Evolutionary conservation across 2,888 invertebrate genomes (phyloP).

Genomic region (Mythimna vitellina): DNA sequence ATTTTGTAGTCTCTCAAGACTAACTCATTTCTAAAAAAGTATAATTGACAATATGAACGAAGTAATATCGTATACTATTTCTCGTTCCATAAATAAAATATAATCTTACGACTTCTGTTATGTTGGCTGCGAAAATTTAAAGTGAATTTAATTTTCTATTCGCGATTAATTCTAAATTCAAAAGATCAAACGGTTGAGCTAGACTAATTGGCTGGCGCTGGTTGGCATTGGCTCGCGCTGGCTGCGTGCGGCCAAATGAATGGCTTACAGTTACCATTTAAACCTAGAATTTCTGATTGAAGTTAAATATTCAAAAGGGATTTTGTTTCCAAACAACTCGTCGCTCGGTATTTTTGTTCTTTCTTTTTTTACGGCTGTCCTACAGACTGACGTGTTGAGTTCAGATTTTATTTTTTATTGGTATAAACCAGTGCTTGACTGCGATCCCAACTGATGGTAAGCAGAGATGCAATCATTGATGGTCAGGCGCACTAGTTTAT

Average conservation of each 20-base stretch:
- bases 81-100: constrained; percentile 3
- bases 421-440: too few species aligned
- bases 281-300: constrained; percentile 46
- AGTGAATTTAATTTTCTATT: constrained; percentile 28
- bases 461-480: too few species aligned
- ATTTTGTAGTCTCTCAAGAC: background rate
- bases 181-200: constrained; percentile 42
- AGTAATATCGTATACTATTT: background rate
- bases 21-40: background rate
- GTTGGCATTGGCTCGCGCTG: constrained; percentile 8
- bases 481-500: too few species aligned
- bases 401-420: too few species aligned
- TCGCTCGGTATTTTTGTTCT: constrained; percentile 5
- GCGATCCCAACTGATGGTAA: too few species aligned
- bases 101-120: background rate
- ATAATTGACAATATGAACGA: background rate
- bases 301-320: constrained; percentile 51
- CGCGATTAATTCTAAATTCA: constrained; percentile 36
- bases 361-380: constrained; percentile 20
- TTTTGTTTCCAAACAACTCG: constrained; percentile 41
- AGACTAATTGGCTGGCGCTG: constrained; percentile 45
- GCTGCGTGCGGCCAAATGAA: constrained; percentile 36
- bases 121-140: background rate
- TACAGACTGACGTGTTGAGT: constrained; percentile 6
- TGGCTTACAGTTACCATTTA: constrained; percentile 36